phyloP scores from a whole-genome alignment of 2,888 invertebrate species.

The Xanthorhoe designata region DNA sequence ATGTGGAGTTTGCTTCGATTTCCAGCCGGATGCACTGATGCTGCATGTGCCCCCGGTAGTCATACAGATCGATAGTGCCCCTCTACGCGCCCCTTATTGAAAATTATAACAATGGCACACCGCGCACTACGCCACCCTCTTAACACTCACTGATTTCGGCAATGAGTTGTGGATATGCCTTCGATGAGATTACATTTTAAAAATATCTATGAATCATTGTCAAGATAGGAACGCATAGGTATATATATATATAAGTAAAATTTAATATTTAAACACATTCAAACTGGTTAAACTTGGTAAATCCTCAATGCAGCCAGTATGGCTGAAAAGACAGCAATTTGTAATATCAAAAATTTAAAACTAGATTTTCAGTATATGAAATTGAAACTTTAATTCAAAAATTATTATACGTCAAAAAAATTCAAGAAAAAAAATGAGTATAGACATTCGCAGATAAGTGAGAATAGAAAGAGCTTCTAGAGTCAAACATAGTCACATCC shows the following conservation, averaged over 20 bases:
- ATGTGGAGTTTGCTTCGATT: conserved; percentile 61
- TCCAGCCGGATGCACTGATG: conserved; percentile 80
- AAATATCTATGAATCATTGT: not conserved
- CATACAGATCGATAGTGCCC: conserved; percentile 78
- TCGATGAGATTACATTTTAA: conserved; percentile 35
- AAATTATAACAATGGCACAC: conserved; percentile 86
- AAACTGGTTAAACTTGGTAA: no score
- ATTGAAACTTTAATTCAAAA: not conserved
- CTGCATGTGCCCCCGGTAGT: conserved; percentile 63
- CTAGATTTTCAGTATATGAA: no score
- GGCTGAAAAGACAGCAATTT: no score
- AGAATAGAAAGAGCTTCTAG: not conserved
- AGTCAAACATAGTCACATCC: conserved; percentile 51
- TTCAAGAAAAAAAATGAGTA: not conserved
- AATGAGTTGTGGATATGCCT: conserved; percentile 71
- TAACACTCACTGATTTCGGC: conserved; percentile 85
- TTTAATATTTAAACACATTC: no score
- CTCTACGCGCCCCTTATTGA: conserved; percentile 85
- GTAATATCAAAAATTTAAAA: no score
- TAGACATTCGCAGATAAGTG: not conserved
- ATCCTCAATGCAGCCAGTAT: no score
- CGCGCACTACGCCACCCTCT: conserved; percentile 75
- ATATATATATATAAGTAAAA: no score
- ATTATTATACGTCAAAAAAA: not conserved
- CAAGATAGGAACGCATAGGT: not conserved